These are phyloP conservation scores for Oryzias curvinotus DNA, from an alignment of 2,113 vertebrate genomes.

Conservation along the genomic window DNA sequence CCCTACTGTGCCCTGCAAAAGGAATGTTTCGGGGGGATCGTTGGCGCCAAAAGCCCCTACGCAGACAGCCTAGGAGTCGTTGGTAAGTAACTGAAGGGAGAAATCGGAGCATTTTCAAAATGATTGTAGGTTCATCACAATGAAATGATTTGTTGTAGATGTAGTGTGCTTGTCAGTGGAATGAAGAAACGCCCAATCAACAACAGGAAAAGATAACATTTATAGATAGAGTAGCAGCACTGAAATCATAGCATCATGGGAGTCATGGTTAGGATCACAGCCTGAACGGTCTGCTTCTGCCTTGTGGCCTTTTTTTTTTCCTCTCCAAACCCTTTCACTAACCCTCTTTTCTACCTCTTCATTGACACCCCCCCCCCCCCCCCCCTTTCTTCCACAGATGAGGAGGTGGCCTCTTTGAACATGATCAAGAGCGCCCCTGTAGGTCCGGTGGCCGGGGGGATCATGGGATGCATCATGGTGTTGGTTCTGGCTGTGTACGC, in stretches of 20 bases:
- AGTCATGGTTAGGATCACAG: constrained; percentile 14
- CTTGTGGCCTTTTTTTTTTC: constrained; percentile 5
- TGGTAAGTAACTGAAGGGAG: constrained; percentile 73
- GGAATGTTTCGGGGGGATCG: constrained; percentile 96
- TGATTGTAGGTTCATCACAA: neutral
- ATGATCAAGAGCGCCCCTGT: constrained; percentile 98
- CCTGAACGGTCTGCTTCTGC: constrained; percentile 15
- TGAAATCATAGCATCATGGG: constrained; percentile 16
- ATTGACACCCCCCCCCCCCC: neutral
- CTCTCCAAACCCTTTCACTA: neutral
- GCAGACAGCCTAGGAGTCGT: constrained; percentile 88
- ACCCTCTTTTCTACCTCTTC: neutral
- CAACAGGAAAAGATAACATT: neutral
- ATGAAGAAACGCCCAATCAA: neutral
- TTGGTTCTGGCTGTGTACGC: constrained; percentile 95
- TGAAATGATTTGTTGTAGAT: no score
- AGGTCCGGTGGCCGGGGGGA: constrained; percentile 94
- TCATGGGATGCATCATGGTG: constrained; percentile 99
- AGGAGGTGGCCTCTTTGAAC: constrained; percentile 91
- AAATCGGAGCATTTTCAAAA: neutral
- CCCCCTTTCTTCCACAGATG: constrained; percentile 74
- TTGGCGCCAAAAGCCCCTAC: constrained; percentile 96
- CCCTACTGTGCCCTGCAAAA: constrained; percentile 97
- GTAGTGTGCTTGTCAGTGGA: no score
- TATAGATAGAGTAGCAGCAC: constrained; percentile 5